Evolutionary conservation across 2,888 invertebrate genomes (phyloP), one percentile per base, ranked within the genome.

Genomic region (Onchidella celtica): DNA sequence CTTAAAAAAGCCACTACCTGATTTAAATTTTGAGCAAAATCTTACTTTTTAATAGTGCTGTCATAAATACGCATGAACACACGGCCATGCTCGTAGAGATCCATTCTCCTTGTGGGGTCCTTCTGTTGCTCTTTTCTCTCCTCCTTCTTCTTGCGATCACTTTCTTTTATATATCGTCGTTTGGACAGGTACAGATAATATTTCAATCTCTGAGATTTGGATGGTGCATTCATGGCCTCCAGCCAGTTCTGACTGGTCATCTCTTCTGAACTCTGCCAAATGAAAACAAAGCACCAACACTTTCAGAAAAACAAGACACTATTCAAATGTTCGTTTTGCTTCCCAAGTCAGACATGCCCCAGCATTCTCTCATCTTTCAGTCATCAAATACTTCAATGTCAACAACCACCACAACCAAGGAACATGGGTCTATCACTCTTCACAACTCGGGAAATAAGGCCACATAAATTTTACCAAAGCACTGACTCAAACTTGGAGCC

Each of bases 221-320:
- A 79, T 2, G 65, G 14, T 32, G 76, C 24, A n/a, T 78, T 38
- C 29, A 84, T 29, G 36, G 65, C 83, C 32, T 79, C 47, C 55
- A 86, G 68, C 87, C 87, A 88, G 27, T 84, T 74, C 27, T 86
- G 83, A 66, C 85, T 85, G 4, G 82, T 83, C 86, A 87, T 83
- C 38, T 76, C 61, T 63, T 86, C 83, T 3, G 87, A 83, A 38
- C 83, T 84, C 83, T 77, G 63, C 11, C 47, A 47, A 47, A 6
- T 11, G 9, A 47, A 47, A 47, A 47, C 9, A 6, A 47, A n/a
- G n/a, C n/a, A n/a, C n/a, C n/a, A n/a, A n/a, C n/a, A n/a, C n/a
- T n/a, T n/a, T n/a, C n/a, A n/a, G n/a, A n/a, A n/a, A n/a, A n/a
- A n/a, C n/a, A n/a, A n/a, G n/a, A n/a, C n/a, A n/a, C n/a, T n/a